These are phyloP conservation scores for Magallana nippona DNA, from an alignment of 2,888 invertebrate species.

Conservation along the genomic window DNA sequence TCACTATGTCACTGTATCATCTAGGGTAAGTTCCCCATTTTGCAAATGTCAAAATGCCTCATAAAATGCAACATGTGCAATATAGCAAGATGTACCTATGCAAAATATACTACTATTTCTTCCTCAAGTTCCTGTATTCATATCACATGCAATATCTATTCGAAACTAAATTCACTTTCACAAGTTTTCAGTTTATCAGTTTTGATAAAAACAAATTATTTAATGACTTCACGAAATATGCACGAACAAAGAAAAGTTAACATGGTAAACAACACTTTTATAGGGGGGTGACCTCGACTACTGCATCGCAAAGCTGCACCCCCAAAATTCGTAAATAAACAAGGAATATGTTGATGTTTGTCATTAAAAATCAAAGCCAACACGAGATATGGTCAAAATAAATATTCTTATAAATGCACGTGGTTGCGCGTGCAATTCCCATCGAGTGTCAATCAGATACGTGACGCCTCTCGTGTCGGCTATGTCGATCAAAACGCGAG, in stretches of 20 bases:
- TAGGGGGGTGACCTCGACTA: slow-evolving; percentile 5
- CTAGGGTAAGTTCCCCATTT: too few relatives aligned
- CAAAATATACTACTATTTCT: too few relatives aligned
- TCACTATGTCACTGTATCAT: too few relatives aligned
- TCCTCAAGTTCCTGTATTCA: too few relatives aligned
- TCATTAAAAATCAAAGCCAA: not conserved
- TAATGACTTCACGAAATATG: not conserved
- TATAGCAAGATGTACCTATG: too few relatives aligned
- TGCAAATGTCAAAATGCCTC: too few relatives aligned
- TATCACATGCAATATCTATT: too few relatives aligned
- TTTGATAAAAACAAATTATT: too few relatives aligned
- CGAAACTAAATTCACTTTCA: too few relatives aligned
- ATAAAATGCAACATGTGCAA: too few relatives aligned
- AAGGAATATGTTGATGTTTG: not conserved
- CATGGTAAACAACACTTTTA: too few relatives aligned
- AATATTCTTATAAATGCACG: not conserved
- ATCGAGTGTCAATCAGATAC: not conserved
- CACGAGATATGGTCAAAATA: not conserved
- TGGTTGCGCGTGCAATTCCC: not conserved
- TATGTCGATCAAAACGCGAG: slow-evolving; percentile 38
- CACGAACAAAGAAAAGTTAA: not conserved
- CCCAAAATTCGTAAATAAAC: not conserved
- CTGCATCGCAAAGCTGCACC: not conserved
- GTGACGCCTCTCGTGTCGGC: slow-evolving; percentile 33
- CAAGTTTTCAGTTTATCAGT: too few relatives aligned